Conservation (phyloP, 1,140 invertebrate species). For the Watersipora subatra region DNA sequence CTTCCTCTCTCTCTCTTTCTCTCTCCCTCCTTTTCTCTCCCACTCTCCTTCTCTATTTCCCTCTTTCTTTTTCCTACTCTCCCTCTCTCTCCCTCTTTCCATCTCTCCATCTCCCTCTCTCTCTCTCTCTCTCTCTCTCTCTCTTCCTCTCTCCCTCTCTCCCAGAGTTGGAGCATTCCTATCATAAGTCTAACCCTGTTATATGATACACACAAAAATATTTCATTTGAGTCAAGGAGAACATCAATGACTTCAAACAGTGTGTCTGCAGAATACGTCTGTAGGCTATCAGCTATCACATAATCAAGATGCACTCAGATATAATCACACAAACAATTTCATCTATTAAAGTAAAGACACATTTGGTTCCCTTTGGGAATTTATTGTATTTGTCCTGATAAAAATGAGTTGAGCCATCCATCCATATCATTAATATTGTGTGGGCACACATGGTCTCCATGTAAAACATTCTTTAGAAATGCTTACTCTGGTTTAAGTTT, state of each 20-base stretch:
- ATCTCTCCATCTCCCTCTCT: too few species aligned
- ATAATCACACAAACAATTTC: too few species aligned
- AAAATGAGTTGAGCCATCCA: too few species aligned
- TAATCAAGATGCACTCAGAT: too few species aligned
- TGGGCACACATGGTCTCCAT: too few species aligned
- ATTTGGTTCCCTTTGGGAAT: too few species aligned
- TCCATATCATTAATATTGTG: too few species aligned
- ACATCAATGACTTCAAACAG: neutral
- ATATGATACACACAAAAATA: neutral
- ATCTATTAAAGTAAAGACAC: too few species aligned
- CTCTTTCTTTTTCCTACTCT: neutral
- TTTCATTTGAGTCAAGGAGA: neutral
- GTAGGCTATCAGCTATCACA: neutral
- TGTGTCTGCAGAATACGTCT: neutral
- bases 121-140: neutral
- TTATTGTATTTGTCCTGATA: too few species aligned
- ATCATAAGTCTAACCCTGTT: neutral
- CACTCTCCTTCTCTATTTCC: too few species aligned
- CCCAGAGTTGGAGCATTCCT: neutral
- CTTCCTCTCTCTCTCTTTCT: constrained; percentile 14
- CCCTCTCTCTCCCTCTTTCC: neutral
- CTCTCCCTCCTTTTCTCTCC: constrained; percentile 24
- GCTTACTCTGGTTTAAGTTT: too few species aligned
- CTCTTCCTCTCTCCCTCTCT: neutral
- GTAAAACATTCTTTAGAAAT: too few species aligned